Evolutionary conservation across 92 coral and sea anemone genomes (phyloP), one percentile per base, ranked within the genome.

Genomic region (Zoanthus sansibaricus): DNA sequence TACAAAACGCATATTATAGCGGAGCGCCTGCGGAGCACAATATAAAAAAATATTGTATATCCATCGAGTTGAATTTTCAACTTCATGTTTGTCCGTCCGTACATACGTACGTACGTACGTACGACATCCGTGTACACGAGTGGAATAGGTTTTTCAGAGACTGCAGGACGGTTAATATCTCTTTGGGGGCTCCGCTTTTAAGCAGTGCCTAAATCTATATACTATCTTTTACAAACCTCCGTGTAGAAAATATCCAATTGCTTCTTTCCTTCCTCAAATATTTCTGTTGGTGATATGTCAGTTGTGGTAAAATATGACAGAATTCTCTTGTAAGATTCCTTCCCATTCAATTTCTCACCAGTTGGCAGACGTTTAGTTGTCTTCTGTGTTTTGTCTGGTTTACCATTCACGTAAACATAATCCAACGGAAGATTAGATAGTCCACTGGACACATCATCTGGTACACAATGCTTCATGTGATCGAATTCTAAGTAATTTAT

Each of bases 381-480:
- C 68, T 72, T 84, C 88, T 72, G 90, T 25, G n/a, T 70, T 64
- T 72, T 90, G 69, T 95, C 88, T 87, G 98, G 94, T 17, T 62
- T 83, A 31, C 94, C 96, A 76, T 96, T 91, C 32, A 71, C 84
- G 74, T 90, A 96, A 32, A 96, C 96, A 87, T 87, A 94, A 70
- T 94, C 93, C 17, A 96, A 70, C 6, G 98, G 98, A 51, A 96
- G 89, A 79, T 88, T 91, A 13, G 93, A 89, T 21, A 96, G 88
- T 56, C 98, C 98, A 77, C 98, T 96, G 31, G 98, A 92, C 70
- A 96, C 90, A 62, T 87, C 80, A 83, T 95, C 94, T 68, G 98
- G 98, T 64, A 92, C 86, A 85, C 98, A 96, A 89, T 96, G 96
- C 64, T 89, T 73, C 84, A 82, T 91, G 30, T 94, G 96, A 5